Base-by-base conservation (phyloP, 2,888 invertebrate genomes). In the Agrotis puta region DNA sequence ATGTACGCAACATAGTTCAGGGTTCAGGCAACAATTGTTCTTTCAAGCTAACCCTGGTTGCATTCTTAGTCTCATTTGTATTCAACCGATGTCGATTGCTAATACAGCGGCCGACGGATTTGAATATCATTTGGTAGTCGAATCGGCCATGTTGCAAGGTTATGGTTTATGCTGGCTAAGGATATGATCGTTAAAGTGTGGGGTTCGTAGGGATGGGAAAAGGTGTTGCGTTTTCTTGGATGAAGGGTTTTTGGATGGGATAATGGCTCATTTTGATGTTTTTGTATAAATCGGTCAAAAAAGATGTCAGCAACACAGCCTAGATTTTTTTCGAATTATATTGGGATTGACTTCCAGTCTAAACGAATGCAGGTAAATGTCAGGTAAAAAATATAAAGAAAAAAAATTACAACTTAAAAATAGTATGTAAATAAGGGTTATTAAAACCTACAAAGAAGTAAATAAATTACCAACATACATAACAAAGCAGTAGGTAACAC, bases 1-100 rank as follows among this genome's bases (percentile, higher is more conserved):
- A 48, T 43, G 91, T 90, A 90, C 88, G 84, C 89, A 72, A 90
- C 90, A 89, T 88, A 90, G 83, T 86, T 82, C n/a, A 77, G 80
- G 73, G 77, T 88, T 85, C 90, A 92, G 91, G 90, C 91, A 92
- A 91, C 88, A 85, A 85, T 87, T 81, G 83, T 78, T 89, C 88
- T 88, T 92, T 89, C 77, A 81, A 85, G 87, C 85, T 85, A 87
- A 88, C 79, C 85, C 85, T 83, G 79, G 71, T 86, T 65, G 68
- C 74, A 81, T 82, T 79, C 69, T 87, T 85, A 78, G 77, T 66
- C 70, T 77, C 82, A 90, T 93, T 90, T 85, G 85, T 88, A 93
- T 93, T 88, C 92, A 88, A 70, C 85, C 79, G 79, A 74, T 81
- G 88, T 87, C 76, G 77, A 79, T 83, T 79, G 85, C 90, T 92